phyloP scores from a whole-genome alignment of 1,140 invertebrate genomes.

The Drosophila novamexicana region DNA sequence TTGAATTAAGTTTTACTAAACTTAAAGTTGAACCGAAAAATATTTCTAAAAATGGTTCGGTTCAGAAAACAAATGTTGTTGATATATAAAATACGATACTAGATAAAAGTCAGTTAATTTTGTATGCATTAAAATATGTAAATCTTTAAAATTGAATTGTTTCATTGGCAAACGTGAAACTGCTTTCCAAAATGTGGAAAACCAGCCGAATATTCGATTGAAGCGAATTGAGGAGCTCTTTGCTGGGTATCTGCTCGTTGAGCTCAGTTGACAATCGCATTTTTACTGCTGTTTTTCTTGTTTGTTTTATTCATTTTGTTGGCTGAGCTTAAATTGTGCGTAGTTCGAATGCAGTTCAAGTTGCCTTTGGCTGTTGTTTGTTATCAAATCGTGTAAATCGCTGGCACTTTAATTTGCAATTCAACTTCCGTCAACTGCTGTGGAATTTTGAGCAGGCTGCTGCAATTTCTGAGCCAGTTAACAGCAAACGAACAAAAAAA shows the following conservation, averaged over 20 bases:
- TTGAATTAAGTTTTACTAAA: too few species aligned
- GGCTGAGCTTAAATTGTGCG: conserved; percentile 44
- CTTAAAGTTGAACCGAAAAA: too few species aligned
- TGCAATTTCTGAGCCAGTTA: conserved; percentile 55
- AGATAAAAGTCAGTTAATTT: too few species aligned
- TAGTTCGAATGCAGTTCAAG: conserved; percentile 61
- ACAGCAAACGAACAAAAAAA: conserved; percentile 21
- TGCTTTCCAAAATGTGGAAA: too few species aligned
- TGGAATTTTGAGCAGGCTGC: conserved; percentile 64
- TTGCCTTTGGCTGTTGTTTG: conserved; percentile 28
- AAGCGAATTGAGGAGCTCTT: too few species aligned
- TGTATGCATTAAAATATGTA: too few species aligned
- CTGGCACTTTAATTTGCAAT: conserved; percentile 75
- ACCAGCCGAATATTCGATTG: too few species aligned
- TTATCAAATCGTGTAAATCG: conserved; percentile 54
- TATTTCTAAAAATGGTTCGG: too few species aligned
- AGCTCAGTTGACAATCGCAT: neutral
- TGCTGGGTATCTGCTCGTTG: neutral
- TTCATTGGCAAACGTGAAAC: too few species aligned
- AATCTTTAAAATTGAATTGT: too few species aligned
- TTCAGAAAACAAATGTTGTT: too few species aligned
- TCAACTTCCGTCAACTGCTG: conserved; percentile 76
- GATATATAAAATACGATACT: too few species aligned
- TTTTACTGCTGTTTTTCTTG: conserved; percentile 5
- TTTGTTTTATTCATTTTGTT: conserved; percentile 46